These are phyloP conservation scores for Gracilinanus agilis DNA, from an alignment of 2,113 vertebrate species.

Conservation along the genomic window DNA sequence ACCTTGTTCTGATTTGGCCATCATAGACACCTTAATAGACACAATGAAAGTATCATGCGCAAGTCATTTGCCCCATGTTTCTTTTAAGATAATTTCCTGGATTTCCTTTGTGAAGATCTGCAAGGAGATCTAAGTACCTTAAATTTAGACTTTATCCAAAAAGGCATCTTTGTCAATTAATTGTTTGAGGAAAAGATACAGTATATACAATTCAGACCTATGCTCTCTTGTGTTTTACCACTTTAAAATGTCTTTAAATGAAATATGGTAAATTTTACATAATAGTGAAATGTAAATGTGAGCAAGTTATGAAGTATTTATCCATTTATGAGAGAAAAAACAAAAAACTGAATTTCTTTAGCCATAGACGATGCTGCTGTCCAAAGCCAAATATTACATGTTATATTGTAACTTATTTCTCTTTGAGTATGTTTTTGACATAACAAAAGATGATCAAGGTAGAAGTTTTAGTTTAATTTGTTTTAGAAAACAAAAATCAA, in stretches of 20 bases:
- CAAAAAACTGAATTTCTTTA: background rate
- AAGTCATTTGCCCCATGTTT: background rate
- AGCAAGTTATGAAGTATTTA: background rate
- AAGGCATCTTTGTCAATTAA: background rate
- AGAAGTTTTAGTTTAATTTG: background rate
- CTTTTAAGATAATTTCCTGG: background rate
- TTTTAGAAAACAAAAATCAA: constrained; percentile 24
- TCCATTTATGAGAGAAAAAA: background rate
- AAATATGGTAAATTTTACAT: background rate
- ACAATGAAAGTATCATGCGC: background rate
- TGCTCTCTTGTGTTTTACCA: background rate
- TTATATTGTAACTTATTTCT: background rate
- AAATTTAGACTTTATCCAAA: background rate
- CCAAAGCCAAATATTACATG: background rate
- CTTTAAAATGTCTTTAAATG: background rate
- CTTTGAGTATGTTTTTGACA: constrained; percentile 20
- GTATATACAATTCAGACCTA: background rate
- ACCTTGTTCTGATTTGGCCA: background rate
- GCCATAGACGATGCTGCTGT: background rate
- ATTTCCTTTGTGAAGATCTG: background rate
- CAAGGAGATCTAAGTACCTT: background rate
- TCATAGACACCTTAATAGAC: background rate
- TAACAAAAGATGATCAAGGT: background rate
- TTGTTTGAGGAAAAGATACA: background rate
- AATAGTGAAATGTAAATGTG: constrained; percentile 21